phyloP scores from a whole-genome alignment of 2,888 invertebrate species.

The Patella pellucida region DNA sequence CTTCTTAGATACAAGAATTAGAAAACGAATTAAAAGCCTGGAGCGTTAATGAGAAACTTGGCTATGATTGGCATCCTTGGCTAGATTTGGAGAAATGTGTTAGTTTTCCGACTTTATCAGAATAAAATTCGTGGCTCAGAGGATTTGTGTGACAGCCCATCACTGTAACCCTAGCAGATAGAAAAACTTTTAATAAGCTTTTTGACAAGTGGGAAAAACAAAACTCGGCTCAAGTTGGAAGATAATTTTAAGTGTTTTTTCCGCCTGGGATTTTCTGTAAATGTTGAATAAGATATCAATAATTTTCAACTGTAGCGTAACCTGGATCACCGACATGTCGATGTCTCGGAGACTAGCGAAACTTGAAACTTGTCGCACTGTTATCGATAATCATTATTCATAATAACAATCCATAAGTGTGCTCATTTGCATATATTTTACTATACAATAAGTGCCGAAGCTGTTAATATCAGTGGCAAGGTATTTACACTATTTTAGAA shows the following conservation, averaged over 20 bases:
- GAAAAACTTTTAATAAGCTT: constrained; percentile 12
- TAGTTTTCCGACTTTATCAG: constrained; percentile 44
- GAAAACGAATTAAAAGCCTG: constrained; percentile 35
- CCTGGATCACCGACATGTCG: too few species aligned
- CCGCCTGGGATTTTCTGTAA: not conserved
- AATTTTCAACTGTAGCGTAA: not conserved
- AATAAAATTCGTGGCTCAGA: constrained; percentile 28
- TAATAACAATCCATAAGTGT: too few species aligned
- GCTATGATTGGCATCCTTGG: constrained; percentile 40
- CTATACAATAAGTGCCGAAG: too few species aligned
- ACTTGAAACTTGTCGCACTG: too few species aligned
- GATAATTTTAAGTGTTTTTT: constrained; percentile 5
- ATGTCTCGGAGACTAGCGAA: too few species aligned
- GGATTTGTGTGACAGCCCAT: constrained; percentile 29
- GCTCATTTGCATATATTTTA: too few species aligned
- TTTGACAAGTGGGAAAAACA: constrained; percentile 3
- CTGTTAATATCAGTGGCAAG: too few species aligned
- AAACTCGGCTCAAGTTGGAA: not conserved
- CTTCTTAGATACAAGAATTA: constrained; percentile 35
- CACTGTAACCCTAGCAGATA: not conserved
- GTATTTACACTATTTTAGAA: too few species aligned
- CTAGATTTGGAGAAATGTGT: constrained; percentile 34
- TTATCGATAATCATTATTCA: too few species aligned
- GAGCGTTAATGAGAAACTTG: constrained; percentile 45
- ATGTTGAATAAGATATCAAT: constrained; percentile 1